Evolutionary conservation across 2,797 vertebrate species (phyloP).

Genomic region (Neomorphus geoffroyi): DNA sequence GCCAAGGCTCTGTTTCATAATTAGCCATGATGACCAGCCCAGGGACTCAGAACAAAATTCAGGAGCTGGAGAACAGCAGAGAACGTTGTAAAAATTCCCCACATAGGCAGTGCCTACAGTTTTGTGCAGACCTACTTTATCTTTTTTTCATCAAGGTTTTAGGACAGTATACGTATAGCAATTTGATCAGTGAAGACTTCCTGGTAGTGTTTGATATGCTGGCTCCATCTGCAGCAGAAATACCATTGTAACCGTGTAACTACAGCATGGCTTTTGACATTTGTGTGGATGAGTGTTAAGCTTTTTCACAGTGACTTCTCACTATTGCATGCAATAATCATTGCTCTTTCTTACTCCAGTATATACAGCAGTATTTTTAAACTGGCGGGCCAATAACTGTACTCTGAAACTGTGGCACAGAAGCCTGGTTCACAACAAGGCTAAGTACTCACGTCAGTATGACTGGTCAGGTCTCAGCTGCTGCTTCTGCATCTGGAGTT

Average conservation of each 20-base stretch:
- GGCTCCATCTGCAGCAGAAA: not conserved
- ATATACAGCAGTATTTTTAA: not conserved
- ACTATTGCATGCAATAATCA: not conserved
- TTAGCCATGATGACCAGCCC: not conserved
- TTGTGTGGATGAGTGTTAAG: not conserved
- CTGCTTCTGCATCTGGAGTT: not conserved
- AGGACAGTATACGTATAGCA: not conserved
- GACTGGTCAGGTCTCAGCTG: not conserved
- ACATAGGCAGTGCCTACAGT: not conserved
- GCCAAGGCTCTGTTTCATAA: not conserved
- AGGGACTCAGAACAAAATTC: not conserved
- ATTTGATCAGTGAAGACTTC: not conserved
- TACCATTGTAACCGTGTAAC: not conserved
- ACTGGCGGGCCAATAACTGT: not conserved
- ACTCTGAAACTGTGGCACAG: not conserved
- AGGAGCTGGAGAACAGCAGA: not conserved
- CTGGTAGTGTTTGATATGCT: not conserved
- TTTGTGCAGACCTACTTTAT: constrained; percentile 16
- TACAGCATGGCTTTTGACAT: not conserved
- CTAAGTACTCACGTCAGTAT: not conserved
- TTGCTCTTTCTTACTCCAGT: not conserved
- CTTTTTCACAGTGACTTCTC: not conserved
- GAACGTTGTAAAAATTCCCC: not conserved
- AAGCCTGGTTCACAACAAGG: not conserved
- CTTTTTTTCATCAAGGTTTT: not conserved